Evolutionary conservation across 2,113 vertebrate genomes (phyloP), one percentile per base, ranked within the genome.

Genomic region (Spea multiplicata): DNA sequence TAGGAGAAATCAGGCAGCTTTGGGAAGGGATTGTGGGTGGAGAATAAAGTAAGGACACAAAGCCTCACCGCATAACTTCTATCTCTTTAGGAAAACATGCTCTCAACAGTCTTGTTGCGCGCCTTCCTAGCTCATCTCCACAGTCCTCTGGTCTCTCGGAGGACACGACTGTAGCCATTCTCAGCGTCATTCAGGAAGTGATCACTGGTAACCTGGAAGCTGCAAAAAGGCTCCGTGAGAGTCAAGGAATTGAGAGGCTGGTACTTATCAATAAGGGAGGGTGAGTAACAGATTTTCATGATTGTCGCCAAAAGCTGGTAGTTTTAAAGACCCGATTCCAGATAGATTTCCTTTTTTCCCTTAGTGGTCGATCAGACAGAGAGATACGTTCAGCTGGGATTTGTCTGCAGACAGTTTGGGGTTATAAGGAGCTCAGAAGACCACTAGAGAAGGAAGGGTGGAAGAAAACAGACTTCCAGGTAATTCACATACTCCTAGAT

Each of bases 391-490:
- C 95, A 0, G 96, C 96, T 0, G 96, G 95, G 69, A 89, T 95
- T 0, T 93, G 97, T 30, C 85, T 99, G 81, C 96, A 99, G 90
- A 95, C 94, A 0, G 86, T 99, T 65, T 98, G 97, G 97, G 95
- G 91, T 0, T 96, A 96, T 82, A 98, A 98, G 82, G 97, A 98
- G 81, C 91, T 99, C 71, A 89, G 96, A 71, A 95, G 95, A 71
- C 95, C 95, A 4, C 88, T 99, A 68, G 95, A 98, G 81, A 99
- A 98, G 80, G 96, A 99, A 55, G 96, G 97, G 47, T 99, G 96
- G 96, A 99, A 98, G 87, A 99, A 98, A 85, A 94, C 94, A 0
- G 97, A 98, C 87, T 98, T 99, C 85, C 94, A 96, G 94, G 95
- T 98, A 61, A 84, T 85, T 59, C 10, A 59, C 10, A 59, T 4